Base-by-base conservation (phyloP, 2,113 vertebrate species). In the Panthera leo region DNA sequence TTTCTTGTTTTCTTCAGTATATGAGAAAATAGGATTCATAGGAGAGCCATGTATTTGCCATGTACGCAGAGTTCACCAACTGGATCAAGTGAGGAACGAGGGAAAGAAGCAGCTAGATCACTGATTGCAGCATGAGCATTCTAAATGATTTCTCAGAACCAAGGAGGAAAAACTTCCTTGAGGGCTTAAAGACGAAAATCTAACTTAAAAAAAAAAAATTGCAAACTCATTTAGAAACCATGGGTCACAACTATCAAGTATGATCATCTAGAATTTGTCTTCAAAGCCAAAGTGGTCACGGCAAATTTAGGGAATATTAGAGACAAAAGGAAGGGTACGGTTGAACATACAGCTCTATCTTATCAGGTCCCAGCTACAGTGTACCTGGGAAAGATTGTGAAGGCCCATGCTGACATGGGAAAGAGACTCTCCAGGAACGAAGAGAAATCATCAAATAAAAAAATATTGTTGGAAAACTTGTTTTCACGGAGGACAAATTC, bases 121-220 rank as follows among this genome's bases (percentile, higher is more conserved):
- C 11, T 23, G 39, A 36, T 0, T 31, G 2, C 2, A 90, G 15
- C 7, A 25, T 45, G 2, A 73, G 1, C 70, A 80, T 51, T 45
- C 68, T 39, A 7, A n/a, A n/a, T 42, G 58, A 6, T 29, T 91
- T 78, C 55, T 95, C 70, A 55, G 58, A 89, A 8, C 2, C 75
- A 67, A 48, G 85, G 12, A 82, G 25, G 25, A 36, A 23, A 25
- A 87, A 27, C 39, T 36, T 58, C 51, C 27, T 13, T 68, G 5
- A 96, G 6, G 78, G 0, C 10, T 79, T 29, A 79, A 25, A 78
- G 7, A 93, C 85, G 25, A 87, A 91, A 96, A 71, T n/a, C 5
- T 82, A 70, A 42, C 29, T 55, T 42, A 5, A n/a, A 21, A 42
- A 78, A 86, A 65, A 58, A 84, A 87, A 65, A 34, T 2, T 51